Base-by-base conservation (phyloP, 1,140 invertebrate species). In the Drosophila prosaltans region DNA sequence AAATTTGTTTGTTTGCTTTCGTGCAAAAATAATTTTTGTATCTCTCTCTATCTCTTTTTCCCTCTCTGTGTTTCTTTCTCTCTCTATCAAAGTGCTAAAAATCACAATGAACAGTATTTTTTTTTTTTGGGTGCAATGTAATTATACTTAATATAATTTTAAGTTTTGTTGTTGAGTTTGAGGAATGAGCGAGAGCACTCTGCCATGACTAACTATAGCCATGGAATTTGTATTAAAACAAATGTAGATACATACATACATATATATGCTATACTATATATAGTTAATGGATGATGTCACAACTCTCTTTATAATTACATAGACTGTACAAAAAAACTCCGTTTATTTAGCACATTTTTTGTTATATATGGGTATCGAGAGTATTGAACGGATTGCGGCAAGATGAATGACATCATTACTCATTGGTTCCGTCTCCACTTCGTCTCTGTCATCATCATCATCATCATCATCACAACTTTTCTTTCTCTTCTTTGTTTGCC, bases 361-460 rank as follows among this genome's bases (percentile, higher is more conserved):
- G n/a, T 40, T 61, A 57, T 59, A 63, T 40, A 69, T 39, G 9
- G 26, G 45, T 51, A 51, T 51, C 24, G 45, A 51, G 45, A 2
- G 45, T 71, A 77, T 86, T 69, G 79, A 86, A 80, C 51, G 48
- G 30, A 65, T 48, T 57, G 24, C 60, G 63, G 43, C 16, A 62
- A 86, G 80, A 86, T 83, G 83, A 88, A 88, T 86, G 83, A 86
- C 83, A 86, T 86, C 83, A 86, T 88, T 77, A 74, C 43, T 16
- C 55, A 64, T 61, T 51, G 32, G 45, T 40, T 65, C 40, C 61
- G 64, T 70, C 65, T 69, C 64, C 61, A 68, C 78, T 80, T 79
- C 73, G 65, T 75, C 32, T 39, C 74, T 64, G 51, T 58, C 69
- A 63, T 69, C 65, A 41, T 48, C 61, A 55, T 39, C 61, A 55